Evolutionary conservation across 2,888 invertebrate genomes (phyloP), one percentile per base, ranked within the genome.

Genomic region (Mactromeris polynyma): DNA sequence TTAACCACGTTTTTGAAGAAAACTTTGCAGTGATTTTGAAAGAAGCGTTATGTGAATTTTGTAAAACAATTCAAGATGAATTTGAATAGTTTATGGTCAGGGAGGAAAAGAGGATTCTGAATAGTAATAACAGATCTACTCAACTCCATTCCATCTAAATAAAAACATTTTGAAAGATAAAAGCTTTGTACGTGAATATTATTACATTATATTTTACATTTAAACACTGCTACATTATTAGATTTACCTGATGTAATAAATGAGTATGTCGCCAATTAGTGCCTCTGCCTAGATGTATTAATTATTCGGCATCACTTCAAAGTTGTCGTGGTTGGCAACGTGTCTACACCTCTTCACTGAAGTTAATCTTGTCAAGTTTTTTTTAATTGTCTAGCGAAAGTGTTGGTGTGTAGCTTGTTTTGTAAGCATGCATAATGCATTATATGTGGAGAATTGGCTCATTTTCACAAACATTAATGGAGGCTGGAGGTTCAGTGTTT

Each of bases 231-330:
- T 33, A 14, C 36, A 73, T 73, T 21, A 36, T 73, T 73, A 19
- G 36, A 73, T 33, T 36, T 73, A 36, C 73, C 19, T 31, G 33
- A 17, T 11, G 9, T 73, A 73, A 73, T 14, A 36, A 73, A 73
- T 73, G 2, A 73, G 36, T 2, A 14, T 73, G 73, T 73, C 73
- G 17, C 73, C 73, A 73, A 73, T 33, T 33, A 26, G 73, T 73
- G 36, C 73, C 73, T 73, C 17, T 33, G 19, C 36, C 2, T 19
- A 19, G 19, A 36, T 33, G 36, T 36, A 73, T 73, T 73, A 73
- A 73, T 73, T 73, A 73, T 73, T 73, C 14, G n/a, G 73, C 36
- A 33, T 14, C 19, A 73, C 36, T 73, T 73, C 33, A 73, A 73
- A 73, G 73, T 19, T 73, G 73, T 73, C 6, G 36, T 17, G 2